A percentile compares a stretch with the other conserved stretches of the same genome.
Conservation (phyloP, 2,113 vertebrate genomes). For the Coreoperca whiteheadi region DNA sequence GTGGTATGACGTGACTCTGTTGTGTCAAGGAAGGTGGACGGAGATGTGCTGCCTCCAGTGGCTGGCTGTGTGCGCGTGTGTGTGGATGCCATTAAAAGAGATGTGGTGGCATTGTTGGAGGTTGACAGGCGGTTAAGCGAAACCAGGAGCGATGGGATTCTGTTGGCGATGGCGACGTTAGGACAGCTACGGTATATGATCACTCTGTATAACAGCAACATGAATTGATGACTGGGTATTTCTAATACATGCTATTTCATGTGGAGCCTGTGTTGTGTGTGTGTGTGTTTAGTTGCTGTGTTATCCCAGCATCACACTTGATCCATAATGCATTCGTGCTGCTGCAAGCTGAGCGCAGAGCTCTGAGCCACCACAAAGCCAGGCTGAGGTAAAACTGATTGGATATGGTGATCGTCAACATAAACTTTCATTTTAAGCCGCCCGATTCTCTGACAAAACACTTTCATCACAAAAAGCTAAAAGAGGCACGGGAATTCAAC, state of each 20-base stretch:
- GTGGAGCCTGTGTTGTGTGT: background rate
- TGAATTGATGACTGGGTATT: background rate
- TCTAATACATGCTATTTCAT: background rate
- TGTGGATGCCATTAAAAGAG: constrained; percentile 52
- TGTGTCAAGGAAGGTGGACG: constrained; percentile 49
- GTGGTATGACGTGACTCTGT: constrained; percentile 27
- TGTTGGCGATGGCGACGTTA: constrained; percentile 17
- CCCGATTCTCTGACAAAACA: constrained; percentile 3
- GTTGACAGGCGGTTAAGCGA: constrained; percentile 48
- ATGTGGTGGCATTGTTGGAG: constrained; percentile 44
- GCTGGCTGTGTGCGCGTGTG: constrained; percentile 21
- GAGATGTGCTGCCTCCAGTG: background rate
- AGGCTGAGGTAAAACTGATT: constrained; percentile 15
- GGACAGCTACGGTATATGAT: background rate
- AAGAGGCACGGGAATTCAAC: background rate
- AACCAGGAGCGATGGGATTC: constrained; percentile 35
- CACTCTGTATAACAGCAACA: background rate
- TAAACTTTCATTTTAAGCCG: background rate
- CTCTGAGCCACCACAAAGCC: constrained; percentile 20
- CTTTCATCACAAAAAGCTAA: constrained; percentile 25
- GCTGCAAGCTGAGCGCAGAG: background rate
- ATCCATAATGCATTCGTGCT: constrained; percentile 35
- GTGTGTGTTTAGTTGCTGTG: background rate
- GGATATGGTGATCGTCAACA: constrained; percentile 4
- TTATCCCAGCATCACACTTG: constrained; percentile 22